These are phyloP conservation scores for Euwallacea similis DNA, from an alignment of 1,140 invertebrate genomes.

Conservation along the genomic window DNA sequence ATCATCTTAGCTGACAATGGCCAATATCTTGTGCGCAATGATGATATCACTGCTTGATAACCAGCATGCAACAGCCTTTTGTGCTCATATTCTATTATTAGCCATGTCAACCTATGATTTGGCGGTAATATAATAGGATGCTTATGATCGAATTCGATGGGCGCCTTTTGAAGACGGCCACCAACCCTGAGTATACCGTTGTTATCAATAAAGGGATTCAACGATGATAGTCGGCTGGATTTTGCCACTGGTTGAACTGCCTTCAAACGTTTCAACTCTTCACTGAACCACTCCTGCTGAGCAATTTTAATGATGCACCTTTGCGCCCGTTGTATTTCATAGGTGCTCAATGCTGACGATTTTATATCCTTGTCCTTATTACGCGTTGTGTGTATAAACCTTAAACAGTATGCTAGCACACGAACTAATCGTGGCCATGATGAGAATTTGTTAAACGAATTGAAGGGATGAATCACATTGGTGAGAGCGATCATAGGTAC, in stretches of 20 bases:
- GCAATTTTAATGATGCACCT: not conserved
- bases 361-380: constrained; percentile 44
- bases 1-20: not conserved
- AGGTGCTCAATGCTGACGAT: not conserved
- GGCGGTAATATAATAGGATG: constrained; percentile 1
- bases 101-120: not conserved
- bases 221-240: not conserved
- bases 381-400: no score
- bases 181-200: not conserved
- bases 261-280: not conserved
- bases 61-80: not conserved
- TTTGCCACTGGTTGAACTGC: not conserved
- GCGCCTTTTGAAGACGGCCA: not conserved
- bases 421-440: no score
- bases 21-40: not conserved
- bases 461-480: no score
- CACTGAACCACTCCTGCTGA: not conserved
- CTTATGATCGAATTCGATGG: not conserved
- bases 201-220: not conserved
- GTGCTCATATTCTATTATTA: not conserved
- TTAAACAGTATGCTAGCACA: no score
- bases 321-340: not conserved
- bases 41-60: not conserved
- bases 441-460: no score
- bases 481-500: no score